Evolutionary conservation across 2,797 vertebrate genomes (phyloP).

Genomic region (Meriones psammophilus): DNA sequence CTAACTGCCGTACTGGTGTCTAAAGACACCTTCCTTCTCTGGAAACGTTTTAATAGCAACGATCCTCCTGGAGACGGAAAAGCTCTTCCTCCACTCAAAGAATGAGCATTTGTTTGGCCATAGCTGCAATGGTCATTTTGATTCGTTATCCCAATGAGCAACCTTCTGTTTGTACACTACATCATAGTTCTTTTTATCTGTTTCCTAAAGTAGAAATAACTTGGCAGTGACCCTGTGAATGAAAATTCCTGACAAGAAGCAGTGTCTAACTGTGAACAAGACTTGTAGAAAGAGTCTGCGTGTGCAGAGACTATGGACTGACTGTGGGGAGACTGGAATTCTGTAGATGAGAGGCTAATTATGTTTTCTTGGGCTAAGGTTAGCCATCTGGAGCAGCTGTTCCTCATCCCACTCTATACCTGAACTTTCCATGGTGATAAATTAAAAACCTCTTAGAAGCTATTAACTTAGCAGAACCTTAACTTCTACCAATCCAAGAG

Average conservation of each 20-base stretch:
- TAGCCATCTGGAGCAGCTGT: background rate
- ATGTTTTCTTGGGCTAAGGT: background rate
- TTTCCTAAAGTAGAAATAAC: background rate
- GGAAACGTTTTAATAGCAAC: background rate
- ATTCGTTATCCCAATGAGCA: background rate
- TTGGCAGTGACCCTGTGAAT: background rate
- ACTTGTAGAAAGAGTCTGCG: background rate
- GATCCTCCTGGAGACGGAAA: background rate
- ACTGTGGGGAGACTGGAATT: background rate
- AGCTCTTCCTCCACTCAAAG: background rate
- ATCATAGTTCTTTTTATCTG: background rate
- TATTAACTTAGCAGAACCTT: background rate
- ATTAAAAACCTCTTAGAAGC: background rate
- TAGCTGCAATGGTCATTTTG: background rate
- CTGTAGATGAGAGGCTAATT: no score
- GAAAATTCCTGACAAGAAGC: background rate
- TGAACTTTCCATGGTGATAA: background rate
- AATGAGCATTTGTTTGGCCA: background rate
- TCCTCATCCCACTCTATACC: no score
- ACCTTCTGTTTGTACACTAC: background rate
- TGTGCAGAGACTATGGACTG: background rate
- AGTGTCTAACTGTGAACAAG: background rate
- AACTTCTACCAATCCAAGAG: background rate
- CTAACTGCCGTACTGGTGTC: background rate
- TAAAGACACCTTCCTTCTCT: background rate